These are phyloP conservation scores for Drosophila yakuba DNA, from an alignment of 1,140 invertebrate genomes.

Conservation along the genomic window DNA sequence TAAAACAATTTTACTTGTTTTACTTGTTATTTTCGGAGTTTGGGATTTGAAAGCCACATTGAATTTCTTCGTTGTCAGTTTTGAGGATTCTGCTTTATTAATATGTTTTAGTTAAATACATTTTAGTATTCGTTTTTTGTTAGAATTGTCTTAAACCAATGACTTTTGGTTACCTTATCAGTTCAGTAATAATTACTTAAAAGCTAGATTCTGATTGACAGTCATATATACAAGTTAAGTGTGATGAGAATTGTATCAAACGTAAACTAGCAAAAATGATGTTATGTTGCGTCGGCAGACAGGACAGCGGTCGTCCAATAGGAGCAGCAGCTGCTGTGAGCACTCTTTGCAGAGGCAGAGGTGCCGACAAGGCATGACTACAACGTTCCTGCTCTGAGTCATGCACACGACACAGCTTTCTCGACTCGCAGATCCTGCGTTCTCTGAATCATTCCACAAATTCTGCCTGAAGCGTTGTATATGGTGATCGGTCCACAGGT, in stretches of 20 bases:
- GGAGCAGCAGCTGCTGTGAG: slow-evolving; percentile 17
- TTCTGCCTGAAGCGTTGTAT: slow-evolving; percentile 22
- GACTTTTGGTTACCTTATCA: background rate
- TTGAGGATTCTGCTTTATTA: background rate
- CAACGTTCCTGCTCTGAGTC: slow-evolving; percentile 51
- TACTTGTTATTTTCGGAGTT: slow-evolving; percentile 3
- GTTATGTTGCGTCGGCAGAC: slow-evolving; percentile 50
- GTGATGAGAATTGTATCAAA: slow-evolving; percentile 22
- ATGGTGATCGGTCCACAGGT: slow-evolving; percentile 29
- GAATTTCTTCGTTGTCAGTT: slow-evolving; percentile 1
- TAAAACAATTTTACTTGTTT: slow-evolving; percentile 40
- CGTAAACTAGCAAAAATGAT: slow-evolving; percentile 36
- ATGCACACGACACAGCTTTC: slow-evolving; percentile 57
- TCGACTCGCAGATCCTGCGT: background rate
- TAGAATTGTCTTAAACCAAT: background rate
- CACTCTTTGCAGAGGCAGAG: slow-evolving; percentile 64
- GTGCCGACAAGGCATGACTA: slow-evolving; percentile 62
- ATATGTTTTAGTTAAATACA: background rate
- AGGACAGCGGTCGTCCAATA: slow-evolving; percentile 37
- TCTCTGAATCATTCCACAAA: background rate
- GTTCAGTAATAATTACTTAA: background rate
- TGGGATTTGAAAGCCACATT: slow-evolving; percentile 18
- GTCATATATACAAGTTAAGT: slow-evolving; percentile 18
- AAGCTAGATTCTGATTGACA: slow-evolving; percentile 14
- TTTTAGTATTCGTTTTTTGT: background rate